Conservation (phyloP, 2,113 vertebrate genomes). For the Syngnathoides biaculeatus region DNA sequence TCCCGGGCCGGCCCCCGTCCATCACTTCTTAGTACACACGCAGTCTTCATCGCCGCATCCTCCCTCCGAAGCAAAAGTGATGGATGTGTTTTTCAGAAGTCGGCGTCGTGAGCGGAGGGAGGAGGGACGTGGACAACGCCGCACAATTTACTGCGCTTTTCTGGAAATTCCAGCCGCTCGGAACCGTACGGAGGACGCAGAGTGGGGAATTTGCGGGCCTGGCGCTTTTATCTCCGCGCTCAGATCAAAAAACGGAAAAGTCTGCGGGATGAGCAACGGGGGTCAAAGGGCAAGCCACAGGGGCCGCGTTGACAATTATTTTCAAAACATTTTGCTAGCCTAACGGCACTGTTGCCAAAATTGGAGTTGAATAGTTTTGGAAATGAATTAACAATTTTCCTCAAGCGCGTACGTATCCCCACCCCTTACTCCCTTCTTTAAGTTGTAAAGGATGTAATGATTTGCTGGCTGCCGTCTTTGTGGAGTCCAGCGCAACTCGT, state of each 20-base stretch:
- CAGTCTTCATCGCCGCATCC: conserved; percentile 10
- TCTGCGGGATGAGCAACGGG: no score
- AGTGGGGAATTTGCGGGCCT: conserved; percentile 68
- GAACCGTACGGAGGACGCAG: conserved; percentile 77
- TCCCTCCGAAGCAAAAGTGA: conserved; percentile 46
- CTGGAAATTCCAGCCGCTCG: conserved; percentile 81
- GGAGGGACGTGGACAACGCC: conserved; percentile 59
- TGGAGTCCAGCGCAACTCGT: no score
- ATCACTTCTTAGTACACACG: conserved; percentile 12
- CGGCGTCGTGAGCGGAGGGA: conserved; percentile 55
- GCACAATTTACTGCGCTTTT: conserved; percentile 81
- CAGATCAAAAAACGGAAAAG: neutral
- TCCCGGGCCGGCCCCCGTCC: conserved; percentile 13
- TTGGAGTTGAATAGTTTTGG: no score
- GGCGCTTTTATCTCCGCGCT: conserved; percentile 80
- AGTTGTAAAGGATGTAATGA: no score
- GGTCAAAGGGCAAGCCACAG: no score
- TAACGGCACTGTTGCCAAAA: no score
- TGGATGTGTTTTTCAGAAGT: conserved; percentile 62
- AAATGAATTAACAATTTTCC: no score
- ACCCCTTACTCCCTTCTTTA: no score
- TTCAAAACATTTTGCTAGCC: no score
- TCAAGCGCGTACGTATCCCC: no score
- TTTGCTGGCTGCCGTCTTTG: no score
- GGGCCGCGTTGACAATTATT: no score